These are phyloP conservation scores for Phodopus roborovskii DNA, from an alignment of 2,113 vertebrate species.

Conservation along the genomic window DNA sequence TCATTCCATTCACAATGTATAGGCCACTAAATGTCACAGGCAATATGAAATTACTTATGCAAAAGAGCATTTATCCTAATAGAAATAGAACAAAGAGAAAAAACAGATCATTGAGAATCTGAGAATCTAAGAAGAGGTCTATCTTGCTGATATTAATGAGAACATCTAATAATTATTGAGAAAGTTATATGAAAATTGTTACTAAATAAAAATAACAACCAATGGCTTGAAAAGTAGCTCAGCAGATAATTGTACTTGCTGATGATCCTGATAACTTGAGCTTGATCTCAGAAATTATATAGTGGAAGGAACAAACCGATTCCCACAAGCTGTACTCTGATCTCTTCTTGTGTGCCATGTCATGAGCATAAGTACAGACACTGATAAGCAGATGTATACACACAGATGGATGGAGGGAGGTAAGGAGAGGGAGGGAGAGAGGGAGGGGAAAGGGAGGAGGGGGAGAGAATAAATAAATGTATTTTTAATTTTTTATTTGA, in stretches of 20 bases:
- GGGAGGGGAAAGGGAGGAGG: not conserved
- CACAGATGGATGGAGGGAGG: too few species aligned
- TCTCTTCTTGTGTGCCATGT: not conserved
- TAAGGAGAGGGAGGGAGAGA: too few species aligned
- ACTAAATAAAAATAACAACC: not conserved
- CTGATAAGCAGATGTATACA: not conserved
- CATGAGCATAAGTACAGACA: too few species aligned
- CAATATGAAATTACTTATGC: not conserved
- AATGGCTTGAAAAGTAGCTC: not conserved
- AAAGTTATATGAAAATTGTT: not conserved
- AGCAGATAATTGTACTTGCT: not conserved
- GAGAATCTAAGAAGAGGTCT: not conserved
- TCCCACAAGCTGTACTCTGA: not conserved
- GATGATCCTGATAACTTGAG: too few species aligned
- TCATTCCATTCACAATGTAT: not conserved
- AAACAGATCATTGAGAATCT: not conserved
- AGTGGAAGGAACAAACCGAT: not conserved
- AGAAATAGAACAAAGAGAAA: not conserved
- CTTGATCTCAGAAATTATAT: too few species aligned
- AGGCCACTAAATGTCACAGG: not conserved
- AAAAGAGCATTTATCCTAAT: not conserved
- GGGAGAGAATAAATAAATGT: not conserved
- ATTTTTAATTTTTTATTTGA: not conserved
- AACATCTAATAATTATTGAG: not conserved
- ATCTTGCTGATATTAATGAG: not conserved